Conservation (phyloP, 2,797 vertebrate genomes). For the Cossypha polioptera region DNA sequence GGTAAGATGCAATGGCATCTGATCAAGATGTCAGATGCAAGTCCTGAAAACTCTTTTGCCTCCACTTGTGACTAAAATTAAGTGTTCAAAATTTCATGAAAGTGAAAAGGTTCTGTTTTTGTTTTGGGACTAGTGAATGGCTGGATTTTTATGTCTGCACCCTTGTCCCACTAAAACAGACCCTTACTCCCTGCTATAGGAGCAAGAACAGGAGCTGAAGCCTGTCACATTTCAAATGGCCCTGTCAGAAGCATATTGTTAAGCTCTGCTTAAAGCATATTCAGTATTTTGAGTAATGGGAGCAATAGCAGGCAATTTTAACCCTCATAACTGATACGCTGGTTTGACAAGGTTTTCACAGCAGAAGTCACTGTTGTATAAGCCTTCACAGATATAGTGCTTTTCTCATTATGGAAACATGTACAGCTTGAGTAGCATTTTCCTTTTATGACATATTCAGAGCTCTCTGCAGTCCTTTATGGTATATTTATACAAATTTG, state of each 20-base stretch:
- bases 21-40: not conserved
- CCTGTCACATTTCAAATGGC: not conserved
- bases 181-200: not conserved
- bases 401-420: not conserved
- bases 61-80: not conserved
- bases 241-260: not conserved
- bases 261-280: not conserved
- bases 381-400: not conserved
- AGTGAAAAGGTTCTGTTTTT: not conserved
- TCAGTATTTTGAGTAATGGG: not conserved
- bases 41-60: not conserved
- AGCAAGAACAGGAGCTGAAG: not conserved
- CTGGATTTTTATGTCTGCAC: not conserved
- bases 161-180: not conserved
- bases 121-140: not conserved
- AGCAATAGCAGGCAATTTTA: not conserved
- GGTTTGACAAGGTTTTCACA: not conserved
- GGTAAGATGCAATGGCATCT: not conserved
- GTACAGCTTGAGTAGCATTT: not conserved
- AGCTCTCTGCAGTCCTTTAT: not conserved
- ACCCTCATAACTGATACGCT: not conserved
- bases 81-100: not conserved
- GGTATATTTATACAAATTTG: not conserved
- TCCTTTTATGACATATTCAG: not conserved
- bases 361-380: slow-evolving; percentile 42